These are phyloP conservation scores for Chionomys nivalis DNA, from an alignment of 2,113 vertebrate species.

Conservation along the genomic window DNA sequence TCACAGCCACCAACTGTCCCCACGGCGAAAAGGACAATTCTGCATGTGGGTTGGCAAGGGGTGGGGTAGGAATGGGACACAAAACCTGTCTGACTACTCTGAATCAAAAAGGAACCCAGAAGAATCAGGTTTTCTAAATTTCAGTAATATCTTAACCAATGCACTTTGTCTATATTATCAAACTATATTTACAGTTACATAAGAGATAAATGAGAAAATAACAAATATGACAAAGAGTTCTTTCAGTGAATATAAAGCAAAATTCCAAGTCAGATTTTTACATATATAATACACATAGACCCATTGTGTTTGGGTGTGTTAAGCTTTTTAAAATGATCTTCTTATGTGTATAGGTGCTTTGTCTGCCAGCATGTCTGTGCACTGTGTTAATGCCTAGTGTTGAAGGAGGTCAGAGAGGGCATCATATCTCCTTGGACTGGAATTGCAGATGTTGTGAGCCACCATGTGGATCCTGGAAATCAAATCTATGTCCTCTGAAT, in stretches of 20 bases:
- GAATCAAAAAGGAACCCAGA: slow-evolving; percentile 33
- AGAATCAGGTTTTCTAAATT: slow-evolving; percentile 33
- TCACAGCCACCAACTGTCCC: neutral
- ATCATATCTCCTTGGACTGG: neutral
- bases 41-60: neutral
- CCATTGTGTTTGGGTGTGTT: neutral
- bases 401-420: neutral
- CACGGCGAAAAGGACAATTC: neutral
- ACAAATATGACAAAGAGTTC: neutral
- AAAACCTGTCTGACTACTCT: neutral
- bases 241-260: slow-evolving; percentile 21
- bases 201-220: slow-evolving; percentile 28
- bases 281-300: neutral
- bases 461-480: neutral
- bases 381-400: neutral
- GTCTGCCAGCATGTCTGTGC: neutral
- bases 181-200: neutral
- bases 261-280: neutral
- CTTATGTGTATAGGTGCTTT: neutral
- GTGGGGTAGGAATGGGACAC: neutral
- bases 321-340: neutral
- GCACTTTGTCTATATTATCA: slow-evolving; percentile 15
- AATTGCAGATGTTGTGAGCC: neutral
- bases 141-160: neutral
- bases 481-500: neutral